These are phyloP conservation scores for Nautilus pompilius DNA, from an alignment of 1,140 invertebrate genomes.

Conservation along the genomic window DNA sequence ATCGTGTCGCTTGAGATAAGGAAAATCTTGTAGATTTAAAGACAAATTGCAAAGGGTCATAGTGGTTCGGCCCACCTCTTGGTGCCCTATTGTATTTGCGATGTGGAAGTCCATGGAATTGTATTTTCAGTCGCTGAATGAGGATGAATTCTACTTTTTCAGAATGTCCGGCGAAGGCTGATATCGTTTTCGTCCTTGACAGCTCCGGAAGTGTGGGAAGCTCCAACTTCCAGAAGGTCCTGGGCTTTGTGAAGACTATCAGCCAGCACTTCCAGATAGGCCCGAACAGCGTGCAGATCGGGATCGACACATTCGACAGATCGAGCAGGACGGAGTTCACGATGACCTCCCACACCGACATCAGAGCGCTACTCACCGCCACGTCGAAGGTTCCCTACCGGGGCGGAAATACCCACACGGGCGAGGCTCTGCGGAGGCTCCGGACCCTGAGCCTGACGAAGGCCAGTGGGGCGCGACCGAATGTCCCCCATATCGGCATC, in stretches of 20 bases:
- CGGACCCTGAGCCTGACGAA: conserved; percentile 32
- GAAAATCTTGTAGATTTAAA: too few relatives aligned
- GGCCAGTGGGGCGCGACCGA: conserved; percentile 27
- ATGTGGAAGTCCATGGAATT: too few relatives aligned
- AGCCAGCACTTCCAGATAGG: conserved; percentile 15
- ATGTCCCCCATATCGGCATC: conserved; percentile 30
- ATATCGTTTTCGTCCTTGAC: conserved; percentile 21
- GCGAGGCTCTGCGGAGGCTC: conserved; percentile 30
- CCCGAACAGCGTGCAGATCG: conserved; percentile 17
- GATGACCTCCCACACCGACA: conserved; percentile 4
- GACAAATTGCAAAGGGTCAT: too few relatives aligned
- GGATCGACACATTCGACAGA: conserved; percentile 1
- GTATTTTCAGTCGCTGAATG: too few relatives aligned
- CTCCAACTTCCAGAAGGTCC: conserved; percentile 16
- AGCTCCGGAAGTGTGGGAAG: conserved; percentile 21
- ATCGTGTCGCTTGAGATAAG: too few relatives aligned
- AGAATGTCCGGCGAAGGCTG: conserved; percentile 15
- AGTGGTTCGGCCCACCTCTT: too few relatives aligned
- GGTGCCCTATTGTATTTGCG: too few relatives aligned
- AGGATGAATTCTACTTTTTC: background rate
- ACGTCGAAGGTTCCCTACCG: conserved; percentile 23
- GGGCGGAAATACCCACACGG: conserved; percentile 27
- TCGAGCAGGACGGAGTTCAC: conserved; percentile 9
- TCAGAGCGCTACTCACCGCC: conserved; percentile 17
- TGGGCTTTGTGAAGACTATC: conserved; percentile 12